Conservation (phyloP, 2,888 invertebrate genomes). For the Polydrusus tereticollis region DNA sequence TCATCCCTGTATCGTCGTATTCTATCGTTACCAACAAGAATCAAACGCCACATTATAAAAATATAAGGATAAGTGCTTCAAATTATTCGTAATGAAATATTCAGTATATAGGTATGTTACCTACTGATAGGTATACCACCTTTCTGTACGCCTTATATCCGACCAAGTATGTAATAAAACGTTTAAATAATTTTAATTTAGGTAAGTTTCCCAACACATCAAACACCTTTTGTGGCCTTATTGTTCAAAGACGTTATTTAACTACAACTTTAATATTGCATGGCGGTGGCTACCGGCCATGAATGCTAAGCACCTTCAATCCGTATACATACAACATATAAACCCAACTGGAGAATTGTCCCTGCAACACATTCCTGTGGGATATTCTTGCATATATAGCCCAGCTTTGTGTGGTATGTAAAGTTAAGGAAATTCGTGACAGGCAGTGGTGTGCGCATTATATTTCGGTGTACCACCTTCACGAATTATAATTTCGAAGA, state of each 20-base stretch:
- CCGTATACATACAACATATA: slow-evolving; percentile 32
- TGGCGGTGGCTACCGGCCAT: slow-evolving; percentile 30
- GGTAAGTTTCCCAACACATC: slow-evolving; percentile 23
- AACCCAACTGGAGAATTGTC: slow-evolving; percentile 35
- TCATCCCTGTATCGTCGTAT: too few species aligned
- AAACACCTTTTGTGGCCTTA: slow-evolving; percentile 27
- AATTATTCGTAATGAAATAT: too few species aligned
- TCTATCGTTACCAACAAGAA: too few species aligned
- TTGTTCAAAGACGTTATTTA: slow-evolving; percentile 17
- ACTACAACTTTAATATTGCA: slow-evolving; percentile 34
- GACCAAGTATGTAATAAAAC: neutral
- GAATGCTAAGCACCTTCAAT: slow-evolving; percentile 46
- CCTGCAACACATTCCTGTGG: slow-evolving; percentile 44
- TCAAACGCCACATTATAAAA: too few species aligned
- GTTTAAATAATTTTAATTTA: slow-evolving; percentile 30
- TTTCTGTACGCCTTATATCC: too few species aligned
- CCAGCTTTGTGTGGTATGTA: slow-evolving; percentile 23
- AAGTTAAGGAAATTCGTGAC: neutral
- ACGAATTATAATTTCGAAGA: too few species aligned
- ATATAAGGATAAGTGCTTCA: too few species aligned
- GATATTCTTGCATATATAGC: slow-evolving; percentile 36
- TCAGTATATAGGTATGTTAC: too few species aligned
- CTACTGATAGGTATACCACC: too few species aligned
- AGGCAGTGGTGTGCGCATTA: neutral
- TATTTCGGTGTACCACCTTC: too few species aligned